Evolutionary conservation across 2,797 vertebrate genomes (phyloP), one percentile per base, ranked within the genome.

Genomic region (Siniperca undulata): DNA sequence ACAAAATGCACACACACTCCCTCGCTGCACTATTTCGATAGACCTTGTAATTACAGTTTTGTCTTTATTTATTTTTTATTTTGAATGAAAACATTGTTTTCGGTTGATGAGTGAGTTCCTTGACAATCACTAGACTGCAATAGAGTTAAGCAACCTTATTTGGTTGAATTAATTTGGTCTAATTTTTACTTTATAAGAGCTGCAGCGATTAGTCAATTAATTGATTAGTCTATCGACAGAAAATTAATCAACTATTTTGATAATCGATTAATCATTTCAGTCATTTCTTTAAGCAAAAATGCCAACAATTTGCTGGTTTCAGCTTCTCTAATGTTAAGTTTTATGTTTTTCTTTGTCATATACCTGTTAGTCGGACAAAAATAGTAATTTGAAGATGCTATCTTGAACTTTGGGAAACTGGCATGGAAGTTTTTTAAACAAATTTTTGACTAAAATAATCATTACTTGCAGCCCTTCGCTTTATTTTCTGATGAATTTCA

Each of bases 61-160:
- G 11, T 36, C 40, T 80, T 70, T 64, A 27, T 70, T 72, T 79
- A 4, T 36, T 68, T n/a, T 77, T 56, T 70, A 34, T 74, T 77
- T 71, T 42, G 12, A 64, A 69, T 40, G 5, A 70, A 80, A 78
- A 42, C 7, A 7, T 40, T n/a, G 14, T 40, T 59, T 67, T 70
- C 7, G 40, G 16, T 13, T 36, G 1, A 56, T 38, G 17, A 19
- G 14, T 71, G 12, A 44, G 36, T 44, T 52, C 22, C 8, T 52
- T 46, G 2, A 36, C 9, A 44, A 1, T 58, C 24, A 24, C 9
- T 4, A 46, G n/a, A 50, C 11, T 2, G 24, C 17, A 60, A 20
- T 12, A 36, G 9, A 24, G 22, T 55, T n/a, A 65, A 61, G 1
- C 8, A 46, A 61, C 40, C 16, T 30, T 36, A 42, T 10, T 40